These are phyloP conservation scores for Sturmia bella DNA, from an alignment of 2,888 invertebrate species.

Conservation along the genomic window DNA sequence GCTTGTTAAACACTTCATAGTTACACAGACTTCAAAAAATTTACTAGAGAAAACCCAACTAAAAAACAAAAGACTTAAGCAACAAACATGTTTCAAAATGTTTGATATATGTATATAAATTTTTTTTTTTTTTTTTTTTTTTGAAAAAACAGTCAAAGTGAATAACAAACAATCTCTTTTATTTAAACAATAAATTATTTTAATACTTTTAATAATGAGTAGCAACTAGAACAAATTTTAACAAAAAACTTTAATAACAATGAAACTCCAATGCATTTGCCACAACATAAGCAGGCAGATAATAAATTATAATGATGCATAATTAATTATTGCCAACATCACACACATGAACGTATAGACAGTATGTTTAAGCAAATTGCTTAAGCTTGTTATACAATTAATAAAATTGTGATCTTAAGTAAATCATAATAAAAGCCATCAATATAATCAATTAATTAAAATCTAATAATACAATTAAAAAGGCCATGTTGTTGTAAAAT, in stretches of 20 bases:
- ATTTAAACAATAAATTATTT: slow-evolving; percentile 33
- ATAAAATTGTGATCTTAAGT: slow-evolving; percentile 8
- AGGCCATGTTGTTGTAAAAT: background rate
- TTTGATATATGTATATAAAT: slow-evolving; percentile 13
- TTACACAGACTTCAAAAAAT: background rate
- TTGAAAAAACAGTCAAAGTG: slow-evolving; percentile 20
- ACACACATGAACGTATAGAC: background rate
- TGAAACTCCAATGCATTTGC: slow-evolving; percentile 2
- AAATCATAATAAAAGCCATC: background rate
- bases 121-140: background rate
- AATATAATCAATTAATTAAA: slow-evolving; percentile 31
- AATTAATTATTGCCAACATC: background rate
- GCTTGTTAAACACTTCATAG: too few relatives aligned
- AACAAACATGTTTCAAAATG: slow-evolving; percentile 28
- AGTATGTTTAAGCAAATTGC: background rate
- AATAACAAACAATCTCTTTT: slow-evolving; percentile 54
- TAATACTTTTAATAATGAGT: slow-evolving; percentile 52
- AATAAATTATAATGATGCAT: slow-evolving; percentile 28
- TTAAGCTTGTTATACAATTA: slow-evolving; percentile 6
- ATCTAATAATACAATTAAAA: slow-evolving; percentile 19
- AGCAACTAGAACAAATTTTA: slow-evolving; percentile 60
- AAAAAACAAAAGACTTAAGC: slow-evolving; percentile 53
- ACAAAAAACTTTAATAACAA: slow-evolving; percentile 47
- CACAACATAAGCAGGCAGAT: background rate
- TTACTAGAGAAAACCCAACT: too few relatives aligned